Conservation (phyloP, 30 jellyfish, hydroid and myxozoan species). For the Aurelia sp. region DNA sequence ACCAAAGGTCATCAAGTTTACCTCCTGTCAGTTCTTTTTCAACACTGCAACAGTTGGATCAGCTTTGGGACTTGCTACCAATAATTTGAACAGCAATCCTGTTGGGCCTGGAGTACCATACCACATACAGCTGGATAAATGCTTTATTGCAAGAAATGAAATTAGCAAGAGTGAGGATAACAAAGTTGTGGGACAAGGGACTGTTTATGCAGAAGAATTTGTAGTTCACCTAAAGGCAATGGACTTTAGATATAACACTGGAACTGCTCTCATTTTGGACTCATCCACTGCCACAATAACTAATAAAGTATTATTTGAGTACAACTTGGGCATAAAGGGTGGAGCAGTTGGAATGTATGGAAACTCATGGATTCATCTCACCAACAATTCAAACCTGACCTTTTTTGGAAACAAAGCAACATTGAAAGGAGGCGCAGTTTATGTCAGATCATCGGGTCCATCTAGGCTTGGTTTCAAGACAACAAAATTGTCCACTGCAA, state of each 20-base stretch:
- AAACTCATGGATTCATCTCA: conserved; percentile 58
- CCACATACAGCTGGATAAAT: conserved; percentile 30
- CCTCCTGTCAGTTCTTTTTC: conserved; percentile 18
- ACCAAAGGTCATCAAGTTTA: conserved; percentile 12
- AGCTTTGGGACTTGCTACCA: conserved; percentile 79
- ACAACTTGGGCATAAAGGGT: conserved; percentile 76
- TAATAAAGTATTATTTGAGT: conserved; percentile 40
- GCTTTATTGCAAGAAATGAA: conserved; percentile 34
- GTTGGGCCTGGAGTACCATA: conserved; percentile 76
- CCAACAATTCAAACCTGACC: conserved; percentile 12
- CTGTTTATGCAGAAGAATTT: conserved; percentile 81
- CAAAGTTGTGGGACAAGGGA: conserved; percentile 92
- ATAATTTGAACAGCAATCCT: conserved; percentile 39
- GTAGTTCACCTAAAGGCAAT: conserved; percentile 11
- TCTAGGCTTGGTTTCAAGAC: conserved; percentile 75
- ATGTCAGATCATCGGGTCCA: conserved; percentile 67
- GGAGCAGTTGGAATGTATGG: conserved; percentile 90
- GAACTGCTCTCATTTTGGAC: conserved; percentile 84
- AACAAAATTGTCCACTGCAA: conserved; percentile 55
- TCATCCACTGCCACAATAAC: conserved; percentile 35
- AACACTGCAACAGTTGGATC: conserved; percentile 87
- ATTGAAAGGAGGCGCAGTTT: conserved; percentile 86
- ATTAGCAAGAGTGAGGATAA: conserved; percentile 71
- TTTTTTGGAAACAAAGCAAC: conserved; percentile 56
- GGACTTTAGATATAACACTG: conserved; percentile 28